Percentiles rank a stretch among this genome's conserved stretches.
Evolutionary conservation across 2,797 vertebrate genomes (phyloP).

Genomic region (Australoheros facetus): DNA sequence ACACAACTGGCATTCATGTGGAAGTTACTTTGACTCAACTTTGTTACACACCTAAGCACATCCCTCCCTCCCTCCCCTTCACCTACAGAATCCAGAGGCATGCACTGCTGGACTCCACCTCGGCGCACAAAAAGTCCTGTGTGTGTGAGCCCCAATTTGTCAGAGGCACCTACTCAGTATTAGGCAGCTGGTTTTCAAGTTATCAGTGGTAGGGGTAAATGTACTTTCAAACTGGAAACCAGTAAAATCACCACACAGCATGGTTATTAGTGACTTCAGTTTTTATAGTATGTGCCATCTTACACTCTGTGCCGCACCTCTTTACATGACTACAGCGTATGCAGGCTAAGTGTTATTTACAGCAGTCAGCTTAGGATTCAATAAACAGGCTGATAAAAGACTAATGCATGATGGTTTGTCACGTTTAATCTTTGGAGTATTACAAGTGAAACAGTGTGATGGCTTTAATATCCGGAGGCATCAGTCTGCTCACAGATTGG

Average conservation of each 20-base stretch:
- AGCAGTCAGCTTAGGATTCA: no score
- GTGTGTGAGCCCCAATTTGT: neutral
- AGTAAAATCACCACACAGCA: neutral
- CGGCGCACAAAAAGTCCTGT: neutral
- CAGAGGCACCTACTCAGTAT: neutral
- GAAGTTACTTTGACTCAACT: neutral
- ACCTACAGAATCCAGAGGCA: neutral
- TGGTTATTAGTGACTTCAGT: neutral
- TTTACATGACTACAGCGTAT: no score
- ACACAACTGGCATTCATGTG: neutral
- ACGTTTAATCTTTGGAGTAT: no score
- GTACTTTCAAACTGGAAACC: accelerated
- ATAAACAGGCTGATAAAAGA: no score
- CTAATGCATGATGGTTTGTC: no score
- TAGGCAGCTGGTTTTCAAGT: no score
- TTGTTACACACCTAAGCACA: neutral
- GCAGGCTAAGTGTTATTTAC: no score
- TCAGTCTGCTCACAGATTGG: no score
- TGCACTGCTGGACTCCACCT: neutral
- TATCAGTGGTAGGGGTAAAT: neutral
- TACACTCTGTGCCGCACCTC: no score
- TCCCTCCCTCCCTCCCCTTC: neutral
- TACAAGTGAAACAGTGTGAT: no score
- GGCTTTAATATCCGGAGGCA: no score
- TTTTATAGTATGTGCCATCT: no score